phyloP scores from a whole-genome alignment of 2,888 invertebrate genomes.

The Lasioglossum pauxillum region DNA sequence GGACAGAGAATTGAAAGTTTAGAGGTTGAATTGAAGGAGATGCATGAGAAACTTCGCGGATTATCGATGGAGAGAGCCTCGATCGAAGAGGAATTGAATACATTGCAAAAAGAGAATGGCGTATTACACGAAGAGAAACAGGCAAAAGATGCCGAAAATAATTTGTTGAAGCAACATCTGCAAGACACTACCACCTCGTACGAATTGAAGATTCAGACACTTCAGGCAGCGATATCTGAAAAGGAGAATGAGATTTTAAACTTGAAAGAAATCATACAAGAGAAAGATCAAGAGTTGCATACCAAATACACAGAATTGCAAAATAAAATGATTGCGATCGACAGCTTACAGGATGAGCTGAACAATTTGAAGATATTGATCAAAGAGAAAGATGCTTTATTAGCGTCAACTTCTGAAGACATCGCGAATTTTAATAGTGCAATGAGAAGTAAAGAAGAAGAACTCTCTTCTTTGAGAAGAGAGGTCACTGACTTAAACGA shows the following conservation, averaged over 20 bases:
- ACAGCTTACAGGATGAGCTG: constrained; percentile 83
- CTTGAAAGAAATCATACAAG: constrained; percentile 85
- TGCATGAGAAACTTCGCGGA: constrained; percentile 76
- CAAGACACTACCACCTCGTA: constrained; percentile 84
- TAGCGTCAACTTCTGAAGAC: constrained; percentile 74
- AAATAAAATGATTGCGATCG: constrained; percentile 73
- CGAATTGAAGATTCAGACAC: constrained; percentile 79
- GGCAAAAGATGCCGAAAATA: constrained; percentile 68
- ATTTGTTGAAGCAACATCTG: constrained; percentile 83
- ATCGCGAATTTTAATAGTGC: constrained; percentile 64
- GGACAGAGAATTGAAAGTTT: constrained; percentile 70
- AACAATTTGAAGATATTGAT: constrained; percentile 85
- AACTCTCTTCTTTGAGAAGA: constrained; percentile 58
- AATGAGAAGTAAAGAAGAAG: constrained; percentile 67
- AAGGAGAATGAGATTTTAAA: constrained; percentile 72
- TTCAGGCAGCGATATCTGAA: constrained; percentile 51
- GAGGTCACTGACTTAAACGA: constrained; percentile 72
- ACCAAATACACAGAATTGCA: constrained; percentile 72
- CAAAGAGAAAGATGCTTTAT: constrained; percentile 86
- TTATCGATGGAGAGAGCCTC: constrained; percentile 84
- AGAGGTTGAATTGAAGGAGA: constrained; percentile 73
- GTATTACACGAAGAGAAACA: constrained; percentile 72
- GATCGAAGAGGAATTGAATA: constrained; percentile 85
- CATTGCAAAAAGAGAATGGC: constrained; percentile 84
- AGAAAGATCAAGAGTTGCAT: constrained; percentile 84